Percentiles rank a stretch among this genome's conserved stretches.
Conservation (phyloP, 2,113 vertebrate species). For the Myotis lucifugus region DNA sequence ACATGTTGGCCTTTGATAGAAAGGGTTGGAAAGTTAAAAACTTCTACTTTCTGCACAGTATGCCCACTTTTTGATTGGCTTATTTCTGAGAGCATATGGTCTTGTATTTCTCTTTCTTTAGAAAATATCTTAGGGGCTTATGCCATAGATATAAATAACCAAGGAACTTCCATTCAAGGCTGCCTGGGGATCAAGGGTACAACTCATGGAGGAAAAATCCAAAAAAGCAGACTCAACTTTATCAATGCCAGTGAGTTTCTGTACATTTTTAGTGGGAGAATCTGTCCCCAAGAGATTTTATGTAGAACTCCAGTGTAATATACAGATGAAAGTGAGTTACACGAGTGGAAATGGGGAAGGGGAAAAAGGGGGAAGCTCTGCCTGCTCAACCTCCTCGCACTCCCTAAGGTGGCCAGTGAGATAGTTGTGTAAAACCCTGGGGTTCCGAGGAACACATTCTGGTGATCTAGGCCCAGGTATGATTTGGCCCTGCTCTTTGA, state of each 20-base stretch:
- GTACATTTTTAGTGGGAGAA: background rate
- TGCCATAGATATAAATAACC: background rate
- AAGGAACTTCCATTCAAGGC: background rate
- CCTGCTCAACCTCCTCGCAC: background rate
- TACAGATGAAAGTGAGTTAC: background rate
- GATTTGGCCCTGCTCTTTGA: background rate
- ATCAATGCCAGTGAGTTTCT: background rate
- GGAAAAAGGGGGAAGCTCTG: no score
- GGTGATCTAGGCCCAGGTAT: background rate
- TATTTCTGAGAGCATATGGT: background rate
- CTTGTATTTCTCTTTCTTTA: background rate
- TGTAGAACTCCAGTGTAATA: background rate
- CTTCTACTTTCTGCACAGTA: background rate
- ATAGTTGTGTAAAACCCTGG: background rate
- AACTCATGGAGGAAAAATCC: background rate
- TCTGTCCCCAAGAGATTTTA: background rate
- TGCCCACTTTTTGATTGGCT: background rate
- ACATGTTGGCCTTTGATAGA: background rate
- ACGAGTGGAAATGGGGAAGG: background rate
- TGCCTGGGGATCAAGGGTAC: background rate
- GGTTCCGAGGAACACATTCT: background rate
- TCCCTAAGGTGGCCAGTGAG: background rate
- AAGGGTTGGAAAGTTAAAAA: conserved; percentile 4
- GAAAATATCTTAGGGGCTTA: background rate
- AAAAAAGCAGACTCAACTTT: background rate